Conservation (phyloP, 2,113 vertebrate species). For the Phainopepla nitens region DNA sequence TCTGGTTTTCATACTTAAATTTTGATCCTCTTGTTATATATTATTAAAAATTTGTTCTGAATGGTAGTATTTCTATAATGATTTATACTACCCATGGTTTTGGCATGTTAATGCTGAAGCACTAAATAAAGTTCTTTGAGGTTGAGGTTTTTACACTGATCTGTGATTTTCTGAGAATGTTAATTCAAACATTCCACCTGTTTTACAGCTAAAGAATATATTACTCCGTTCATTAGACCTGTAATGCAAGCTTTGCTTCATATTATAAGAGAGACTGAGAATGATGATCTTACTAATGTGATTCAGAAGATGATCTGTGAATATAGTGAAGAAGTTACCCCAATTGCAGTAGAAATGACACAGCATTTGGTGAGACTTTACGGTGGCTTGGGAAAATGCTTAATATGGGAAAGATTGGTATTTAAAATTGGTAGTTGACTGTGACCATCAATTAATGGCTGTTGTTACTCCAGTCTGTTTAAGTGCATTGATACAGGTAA, state of each 20-base stretch:
- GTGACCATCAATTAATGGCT: not conserved
- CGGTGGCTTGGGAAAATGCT: not conserved
- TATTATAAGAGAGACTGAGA: constrained; percentile 98
- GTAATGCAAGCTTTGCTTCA: constrained; percentile 98
- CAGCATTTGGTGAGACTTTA: constrained; percentile 89
- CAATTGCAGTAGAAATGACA: constrained; percentile 99
- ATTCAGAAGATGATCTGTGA: constrained; percentile 99
- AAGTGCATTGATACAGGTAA: not conserved
- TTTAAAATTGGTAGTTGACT: not conserved
- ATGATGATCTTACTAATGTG: constrained; percentile 98
- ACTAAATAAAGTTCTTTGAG: not conserved
- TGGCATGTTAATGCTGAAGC: not conserved
- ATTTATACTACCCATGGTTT: not conserved
- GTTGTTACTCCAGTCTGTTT: not conserved
- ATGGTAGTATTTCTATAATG: not conserved
- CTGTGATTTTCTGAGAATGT: not conserved
- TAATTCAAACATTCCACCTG: not conserved
- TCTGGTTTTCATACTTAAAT: not conserved
- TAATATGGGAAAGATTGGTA: not conserved
- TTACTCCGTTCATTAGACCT: constrained; percentile 92
- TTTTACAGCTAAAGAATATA: constrained; percentile 93
- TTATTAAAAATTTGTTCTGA: not conserved
- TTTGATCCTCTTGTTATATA: not conserved
- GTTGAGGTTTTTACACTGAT: not conserved
- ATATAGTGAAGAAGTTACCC: constrained; percentile 98